Percentiles rank a stretch among this genome's conserved stretches.
phyloP scores from a whole-genome alignment of 2,888 invertebrate genomes.

The Oscheius sp. region DNA sequence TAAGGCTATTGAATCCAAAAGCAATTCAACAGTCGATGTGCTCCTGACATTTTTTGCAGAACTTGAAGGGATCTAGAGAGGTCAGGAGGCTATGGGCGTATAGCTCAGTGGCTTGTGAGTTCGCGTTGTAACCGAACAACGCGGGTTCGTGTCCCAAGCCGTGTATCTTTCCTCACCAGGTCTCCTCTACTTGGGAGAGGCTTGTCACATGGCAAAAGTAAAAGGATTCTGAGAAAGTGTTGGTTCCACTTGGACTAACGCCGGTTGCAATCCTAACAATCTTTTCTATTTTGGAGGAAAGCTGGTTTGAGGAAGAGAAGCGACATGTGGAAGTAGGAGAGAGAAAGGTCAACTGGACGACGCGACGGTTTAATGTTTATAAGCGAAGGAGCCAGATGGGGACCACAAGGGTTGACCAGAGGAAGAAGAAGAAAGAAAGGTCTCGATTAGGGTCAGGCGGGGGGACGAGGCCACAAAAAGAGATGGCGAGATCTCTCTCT shows the following conservation, averaged over 20 bases:
- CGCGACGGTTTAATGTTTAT: constrained; percentile 9
- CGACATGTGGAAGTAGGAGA: constrained; percentile 6
- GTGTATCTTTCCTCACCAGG: constrained; percentile 1
- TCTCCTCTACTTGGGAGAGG: background rate
- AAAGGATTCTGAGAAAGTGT: constrained; percentile 15
- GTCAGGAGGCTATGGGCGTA: too few relatives aligned
- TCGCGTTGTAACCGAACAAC: too few relatives aligned
- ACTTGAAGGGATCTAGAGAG: too few relatives aligned
- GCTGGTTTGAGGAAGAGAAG: background rate
- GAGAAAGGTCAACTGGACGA: too few relatives aligned
- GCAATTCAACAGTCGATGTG: too few relatives aligned
- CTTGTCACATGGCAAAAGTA: background rate
- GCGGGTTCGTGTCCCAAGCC: background rate
- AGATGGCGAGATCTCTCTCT: background rate
- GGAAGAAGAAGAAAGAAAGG: background rate
- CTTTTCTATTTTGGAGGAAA: background rate
- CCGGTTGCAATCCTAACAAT: constrained; percentile 7
- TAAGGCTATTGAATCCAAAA: too few relatives aligned
- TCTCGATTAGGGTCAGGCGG: background rate
- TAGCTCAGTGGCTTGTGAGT: too few relatives aligned
- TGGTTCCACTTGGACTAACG: background rate
- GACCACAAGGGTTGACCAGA: background rate
- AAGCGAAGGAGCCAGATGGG: background rate
- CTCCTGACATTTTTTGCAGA: too few relatives aligned
- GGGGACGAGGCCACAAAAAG: background rate